These are phyloP conservation scores for Blastobasis adustella DNA, from an alignment of 2,888 invertebrate species.

Conservation along the genomic window DNA sequence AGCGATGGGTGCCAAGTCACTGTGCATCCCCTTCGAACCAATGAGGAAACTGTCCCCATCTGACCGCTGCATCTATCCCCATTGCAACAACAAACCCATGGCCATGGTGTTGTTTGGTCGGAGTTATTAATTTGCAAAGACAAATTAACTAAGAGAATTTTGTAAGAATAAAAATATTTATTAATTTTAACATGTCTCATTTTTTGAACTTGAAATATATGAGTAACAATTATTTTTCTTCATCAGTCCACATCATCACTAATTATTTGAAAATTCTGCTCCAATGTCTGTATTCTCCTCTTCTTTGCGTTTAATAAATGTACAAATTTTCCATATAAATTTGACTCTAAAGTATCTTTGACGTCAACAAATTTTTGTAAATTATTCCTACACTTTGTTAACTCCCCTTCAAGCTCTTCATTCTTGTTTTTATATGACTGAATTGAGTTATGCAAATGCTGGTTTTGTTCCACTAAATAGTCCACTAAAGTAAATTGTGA, in stretches of 20 bases:
- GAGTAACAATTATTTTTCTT: too few species aligned
- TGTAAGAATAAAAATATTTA: conserved; percentile 25
- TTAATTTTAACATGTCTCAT: conserved; percentile 4
- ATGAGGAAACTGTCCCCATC: conserved; percentile 75
- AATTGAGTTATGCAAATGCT: conserved; percentile 22
- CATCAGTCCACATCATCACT: too few species aligned
- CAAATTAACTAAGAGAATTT: not conserved
- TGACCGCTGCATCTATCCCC: conserved; percentile 91
- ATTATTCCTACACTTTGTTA: conserved; percentile 35
- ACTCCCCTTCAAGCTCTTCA: conserved; percentile 21
- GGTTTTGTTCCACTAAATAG: conserved; percentile 38
- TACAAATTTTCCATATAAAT: conserved; percentile 52
- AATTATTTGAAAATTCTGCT: conserved; percentile 31
- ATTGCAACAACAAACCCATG: conserved; percentile 86
- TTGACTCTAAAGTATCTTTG: conserved; percentile 38
- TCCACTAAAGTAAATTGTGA: conserved; percentile 39
- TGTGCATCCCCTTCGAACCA: conserved; percentile 98
- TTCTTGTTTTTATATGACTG: conserved; percentile 19
- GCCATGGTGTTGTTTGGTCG: conserved; percentile 95
- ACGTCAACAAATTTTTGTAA: conserved; percentile 37
- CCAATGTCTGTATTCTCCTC: conserved; percentile 42
- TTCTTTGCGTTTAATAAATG: conserved; percentile 55
- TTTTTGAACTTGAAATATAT: not conserved
- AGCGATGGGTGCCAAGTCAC: conserved; percentile 98
- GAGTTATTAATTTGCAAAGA: conserved; percentile 79